Conservation (phyloP, 2,113 vertebrate genomes). For the Calidris pygmaea region DNA sequence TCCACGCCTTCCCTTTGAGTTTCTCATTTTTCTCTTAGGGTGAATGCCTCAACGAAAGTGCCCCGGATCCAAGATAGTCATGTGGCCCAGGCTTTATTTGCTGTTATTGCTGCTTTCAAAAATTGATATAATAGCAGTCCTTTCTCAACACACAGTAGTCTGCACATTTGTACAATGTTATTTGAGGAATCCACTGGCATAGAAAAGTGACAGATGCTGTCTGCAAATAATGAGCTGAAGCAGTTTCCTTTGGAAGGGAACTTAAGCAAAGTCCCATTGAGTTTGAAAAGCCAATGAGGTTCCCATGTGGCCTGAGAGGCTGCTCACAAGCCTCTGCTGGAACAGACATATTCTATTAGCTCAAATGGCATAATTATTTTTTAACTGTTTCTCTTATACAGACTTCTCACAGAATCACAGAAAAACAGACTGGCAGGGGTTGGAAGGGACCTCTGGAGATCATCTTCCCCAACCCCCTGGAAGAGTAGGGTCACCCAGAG, state of each 20-base stretch:
- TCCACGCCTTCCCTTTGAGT: neutral
- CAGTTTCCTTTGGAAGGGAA: constrained; percentile 50
- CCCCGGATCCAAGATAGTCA: constrained; percentile 45
- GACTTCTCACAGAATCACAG: neutral
- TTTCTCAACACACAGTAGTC: constrained; percentile 59
- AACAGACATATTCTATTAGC: neutral
- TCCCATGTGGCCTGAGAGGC: neutral
- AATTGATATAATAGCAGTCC: constrained; percentile 66
- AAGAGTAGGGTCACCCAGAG: neutral
- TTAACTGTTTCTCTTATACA: neutral
- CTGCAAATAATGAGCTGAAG: constrained; percentile 67
- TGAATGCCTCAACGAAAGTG: neutral
- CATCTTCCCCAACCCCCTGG: neutral
- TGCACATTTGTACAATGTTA: constrained; percentile 44
- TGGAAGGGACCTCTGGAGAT: neutral
- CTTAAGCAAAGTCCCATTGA: constrained; percentile 54
- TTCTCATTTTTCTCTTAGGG: neutral
- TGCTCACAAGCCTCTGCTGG: neutral
- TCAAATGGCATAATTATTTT: neutral
- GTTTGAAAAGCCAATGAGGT: constrained; percentile 37
- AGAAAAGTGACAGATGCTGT: constrained; percentile 67
- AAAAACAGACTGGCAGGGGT: neutral
- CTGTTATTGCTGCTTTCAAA: constrained; percentile 72
- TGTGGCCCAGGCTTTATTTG: constrained; percentile 55
- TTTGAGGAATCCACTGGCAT: constrained; percentile 56